Evolutionary conservation across 2,888 invertebrate species (phyloP).

Genomic region (Tipula unca): DNA sequence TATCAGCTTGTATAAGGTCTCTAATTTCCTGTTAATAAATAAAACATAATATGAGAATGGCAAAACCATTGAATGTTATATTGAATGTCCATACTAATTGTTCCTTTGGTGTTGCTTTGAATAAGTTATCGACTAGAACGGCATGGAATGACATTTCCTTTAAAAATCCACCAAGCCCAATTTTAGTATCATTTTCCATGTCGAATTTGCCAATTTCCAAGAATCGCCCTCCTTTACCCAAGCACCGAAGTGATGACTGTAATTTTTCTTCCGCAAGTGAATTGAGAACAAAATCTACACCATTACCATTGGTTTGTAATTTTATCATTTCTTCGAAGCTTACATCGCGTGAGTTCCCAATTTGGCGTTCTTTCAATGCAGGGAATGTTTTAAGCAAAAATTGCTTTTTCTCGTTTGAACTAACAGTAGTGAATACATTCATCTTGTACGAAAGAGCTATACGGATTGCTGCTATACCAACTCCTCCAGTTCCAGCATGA

Average conservation of each 20-base stretch:
- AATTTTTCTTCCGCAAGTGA: conserved; percentile 89
- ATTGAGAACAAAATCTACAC: conserved; percentile 89
- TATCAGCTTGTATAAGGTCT: conserved; percentile 52
- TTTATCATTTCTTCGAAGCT: conserved; percentile 82
- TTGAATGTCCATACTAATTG: not conserved
- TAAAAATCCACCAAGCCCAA: conserved; percentile 57
- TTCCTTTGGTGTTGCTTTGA: conserved; percentile 38
- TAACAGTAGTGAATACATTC: conserved; percentile 63
- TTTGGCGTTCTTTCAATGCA: conserved; percentile 50
- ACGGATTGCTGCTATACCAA: conserved; percentile 71
- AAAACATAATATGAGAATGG: conserved; percentile 14
- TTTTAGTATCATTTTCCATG: conserved; percentile 54
- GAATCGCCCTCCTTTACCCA: conserved; percentile 57
- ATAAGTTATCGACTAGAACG: conserved; percentile 63
- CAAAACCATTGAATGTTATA: not conserved
- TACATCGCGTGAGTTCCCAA: conserved; percentile 79
- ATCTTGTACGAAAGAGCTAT: conserved; percentile 57
- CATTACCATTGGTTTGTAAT: conserved; percentile 69
- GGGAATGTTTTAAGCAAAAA: conserved; percentile 50
- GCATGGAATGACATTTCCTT: conserved; percentile 70
- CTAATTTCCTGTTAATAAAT: conserved; percentile 39
- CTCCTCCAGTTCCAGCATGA: conserved; percentile 59
- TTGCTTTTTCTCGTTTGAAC: conserved; percentile 52
- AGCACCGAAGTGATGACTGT: conserved; percentile 55
- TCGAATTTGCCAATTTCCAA: conserved; percentile 84